Evolutionary conservation across 1,140 invertebrate genomes (phyloP).

Genomic region (Laupala kohalensis): DNA sequence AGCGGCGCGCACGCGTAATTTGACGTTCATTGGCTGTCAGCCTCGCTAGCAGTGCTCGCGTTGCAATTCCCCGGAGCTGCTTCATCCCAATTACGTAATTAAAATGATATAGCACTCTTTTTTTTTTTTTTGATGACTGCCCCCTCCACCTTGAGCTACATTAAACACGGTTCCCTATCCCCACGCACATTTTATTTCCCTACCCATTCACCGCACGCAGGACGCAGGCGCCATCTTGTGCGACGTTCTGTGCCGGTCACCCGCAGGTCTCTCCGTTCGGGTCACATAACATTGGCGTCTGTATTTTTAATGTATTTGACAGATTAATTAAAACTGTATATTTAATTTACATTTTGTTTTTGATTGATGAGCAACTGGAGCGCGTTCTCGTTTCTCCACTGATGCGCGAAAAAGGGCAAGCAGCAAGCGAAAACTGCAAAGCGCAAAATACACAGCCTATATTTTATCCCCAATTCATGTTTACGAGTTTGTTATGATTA

Average conservation of each 20-base stretch:
- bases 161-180: neutral
- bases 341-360: neutral
- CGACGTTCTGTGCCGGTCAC: neutral
- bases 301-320: neutral
- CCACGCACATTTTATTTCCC: too few relatives aligned
- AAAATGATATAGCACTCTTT: too few relatives aligned
- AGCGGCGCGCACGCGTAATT: too few relatives aligned
- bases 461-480: neutral
- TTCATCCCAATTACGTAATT: too few relatives aligned
- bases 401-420: neutral
- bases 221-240: too few relatives aligned
- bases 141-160: too few relatives aligned
- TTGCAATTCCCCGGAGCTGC: too few relatives aligned
- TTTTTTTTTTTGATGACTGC: too few relatives aligned
- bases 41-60: too few relatives aligned
- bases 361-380: neutral
- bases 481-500: neutral
- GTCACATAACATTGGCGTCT: neutral
- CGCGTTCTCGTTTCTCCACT: neutral
- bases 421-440: neutral
- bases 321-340: neutral
- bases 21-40: too few relatives aligned
- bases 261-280: too few relatives aligned
- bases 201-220: too few relatives aligned
- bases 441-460: neutral